These are phyloP conservation scores for Aplysina aerophoba DNA, from an alignment of 37 sponge, comb jelly and placozoan species.

Conservation along the genomic window DNA sequence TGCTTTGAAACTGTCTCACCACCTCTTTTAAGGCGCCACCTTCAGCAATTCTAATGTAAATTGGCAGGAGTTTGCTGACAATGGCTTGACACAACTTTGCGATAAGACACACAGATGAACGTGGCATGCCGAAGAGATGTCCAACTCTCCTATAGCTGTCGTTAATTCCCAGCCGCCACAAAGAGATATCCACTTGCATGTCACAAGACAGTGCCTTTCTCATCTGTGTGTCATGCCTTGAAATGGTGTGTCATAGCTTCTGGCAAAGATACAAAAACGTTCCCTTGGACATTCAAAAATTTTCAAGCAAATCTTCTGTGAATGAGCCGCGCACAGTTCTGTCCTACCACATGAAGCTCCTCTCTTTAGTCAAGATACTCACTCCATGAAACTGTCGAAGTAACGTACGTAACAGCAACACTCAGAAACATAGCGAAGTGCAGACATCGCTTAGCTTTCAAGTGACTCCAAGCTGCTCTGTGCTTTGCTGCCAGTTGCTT, in stretches of 20 bases:
- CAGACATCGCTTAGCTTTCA: too few species aligned
- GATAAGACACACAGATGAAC: constrained; percentile 31
- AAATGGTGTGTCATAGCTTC: not conserved
- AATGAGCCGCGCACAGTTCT: too few species aligned
- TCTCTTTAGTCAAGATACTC: too few species aligned
- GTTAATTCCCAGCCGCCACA: constrained; percentile 33
- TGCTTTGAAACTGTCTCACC: constrained; percentile 22
- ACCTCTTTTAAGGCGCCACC: constrained; percentile 5
- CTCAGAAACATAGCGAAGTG: too few species aligned
- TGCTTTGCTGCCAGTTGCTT: too few species aligned
- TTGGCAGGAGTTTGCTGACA: constrained; percentile 19
- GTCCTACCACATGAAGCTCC: too few species aligned
- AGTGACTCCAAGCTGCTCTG: too few species aligned
- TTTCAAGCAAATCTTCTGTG: not conserved
- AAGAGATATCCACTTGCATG: constrained; percentile 38
- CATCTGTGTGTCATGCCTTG: not conserved
- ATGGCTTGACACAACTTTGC: constrained; percentile 37
- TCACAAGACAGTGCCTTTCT: not conserved
- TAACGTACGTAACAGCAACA: too few species aligned
- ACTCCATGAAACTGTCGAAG: too few species aligned
- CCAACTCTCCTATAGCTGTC: constrained; percentile 46
- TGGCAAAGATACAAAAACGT: constrained; percentile 17
- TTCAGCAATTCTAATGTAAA: constrained; percentile 31
- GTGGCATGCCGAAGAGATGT: constrained; percentile 47
- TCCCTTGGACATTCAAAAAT: not conserved